Conservation (phyloP, 2,888 invertebrate species). For the Erannis defoliaria region DNA sequence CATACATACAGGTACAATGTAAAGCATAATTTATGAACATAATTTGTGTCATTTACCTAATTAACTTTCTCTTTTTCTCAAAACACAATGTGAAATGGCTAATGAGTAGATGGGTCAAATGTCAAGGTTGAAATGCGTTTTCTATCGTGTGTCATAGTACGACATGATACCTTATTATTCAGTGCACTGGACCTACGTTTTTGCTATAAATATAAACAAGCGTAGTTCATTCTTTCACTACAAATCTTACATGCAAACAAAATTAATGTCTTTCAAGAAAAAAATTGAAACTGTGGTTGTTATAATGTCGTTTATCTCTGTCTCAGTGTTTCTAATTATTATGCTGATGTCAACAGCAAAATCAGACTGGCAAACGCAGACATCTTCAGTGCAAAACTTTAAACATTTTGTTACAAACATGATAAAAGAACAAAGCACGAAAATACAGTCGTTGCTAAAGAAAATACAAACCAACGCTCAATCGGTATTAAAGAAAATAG, state of each 20-base stretch:
- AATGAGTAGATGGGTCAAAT: slow-evolving; percentile 81
- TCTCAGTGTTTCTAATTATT: slow-evolving; percentile 63
- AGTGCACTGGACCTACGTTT: slow-evolving; percentile 65
- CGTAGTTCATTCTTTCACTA: slow-evolving; percentile 51
- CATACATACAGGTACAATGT: too few relatives aligned
- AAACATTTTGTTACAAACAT: slow-evolving; percentile 70
- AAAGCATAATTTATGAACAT: not conserved
- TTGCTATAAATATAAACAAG: slow-evolving; percentile 59
- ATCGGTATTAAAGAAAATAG: slow-evolving; percentile 70
- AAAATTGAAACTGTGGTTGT: slow-evolving; percentile 54
- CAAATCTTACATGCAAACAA: slow-evolving; percentile 21
- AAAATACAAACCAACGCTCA: slow-evolving; percentile 77
- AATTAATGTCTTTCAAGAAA: slow-evolving; percentile 69
- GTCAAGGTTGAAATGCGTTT: slow-evolving; percentile 70
- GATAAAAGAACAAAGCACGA: slow-evolving; percentile 75
- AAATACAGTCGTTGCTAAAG: slow-evolving; percentile 70
- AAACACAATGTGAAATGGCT: slow-evolving; percentile 61
- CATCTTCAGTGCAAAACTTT: slow-evolving; percentile 63
- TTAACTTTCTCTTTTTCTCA: slow-evolving; percentile 51
- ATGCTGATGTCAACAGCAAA: slow-evolving; percentile 63
- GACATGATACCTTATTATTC: slow-evolving; percentile 66
- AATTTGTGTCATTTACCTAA: slow-evolving; percentile 1
- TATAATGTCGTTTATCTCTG: slow-evolving; percentile 71
- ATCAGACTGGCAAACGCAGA: slow-evolving; percentile 58
- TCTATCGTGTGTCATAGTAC: slow-evolving; percentile 45